Evolutionary conservation across 2,113 vertebrate genomes (phyloP).

Genomic region (Alligator sinensis): DNA sequence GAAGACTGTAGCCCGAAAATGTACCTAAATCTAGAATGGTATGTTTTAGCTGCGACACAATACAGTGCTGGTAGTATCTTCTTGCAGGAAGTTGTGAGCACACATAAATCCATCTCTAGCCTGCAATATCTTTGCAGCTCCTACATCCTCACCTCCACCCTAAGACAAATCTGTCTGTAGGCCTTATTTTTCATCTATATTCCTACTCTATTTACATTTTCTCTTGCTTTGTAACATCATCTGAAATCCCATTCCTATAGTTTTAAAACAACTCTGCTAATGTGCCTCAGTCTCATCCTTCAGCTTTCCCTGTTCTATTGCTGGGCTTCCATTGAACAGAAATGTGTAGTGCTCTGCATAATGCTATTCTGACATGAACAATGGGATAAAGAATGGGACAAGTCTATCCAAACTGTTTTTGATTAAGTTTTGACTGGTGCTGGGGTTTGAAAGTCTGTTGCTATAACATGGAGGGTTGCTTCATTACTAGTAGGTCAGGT

Average conservation of each 20-base stretch:
- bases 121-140: background rate
- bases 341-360: background rate
- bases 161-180: background rate
- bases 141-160: background rate
- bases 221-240: background rate
- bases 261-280: background rate
- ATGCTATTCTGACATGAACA: background rate
- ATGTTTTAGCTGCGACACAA: background rate
- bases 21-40: background rate
- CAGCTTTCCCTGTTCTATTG: fast-evolving
- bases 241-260: background rate
- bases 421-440: background rate
- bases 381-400: background rate
- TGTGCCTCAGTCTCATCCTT: background rate
- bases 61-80: background rate
- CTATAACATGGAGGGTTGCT: background rate
- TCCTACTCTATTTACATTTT: background rate
- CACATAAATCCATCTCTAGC: background rate
- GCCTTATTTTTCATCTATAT: background rate
- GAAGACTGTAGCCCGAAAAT: background rate
- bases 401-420: background rate
- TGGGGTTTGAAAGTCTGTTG: background rate
- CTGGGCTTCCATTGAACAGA: background rate
- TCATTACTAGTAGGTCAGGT: background rate
- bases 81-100: background rate